Evolutionary conservation across 1,140 invertebrate genomes (phyloP).

Genomic region (Steinernema feltiae): DNA sequence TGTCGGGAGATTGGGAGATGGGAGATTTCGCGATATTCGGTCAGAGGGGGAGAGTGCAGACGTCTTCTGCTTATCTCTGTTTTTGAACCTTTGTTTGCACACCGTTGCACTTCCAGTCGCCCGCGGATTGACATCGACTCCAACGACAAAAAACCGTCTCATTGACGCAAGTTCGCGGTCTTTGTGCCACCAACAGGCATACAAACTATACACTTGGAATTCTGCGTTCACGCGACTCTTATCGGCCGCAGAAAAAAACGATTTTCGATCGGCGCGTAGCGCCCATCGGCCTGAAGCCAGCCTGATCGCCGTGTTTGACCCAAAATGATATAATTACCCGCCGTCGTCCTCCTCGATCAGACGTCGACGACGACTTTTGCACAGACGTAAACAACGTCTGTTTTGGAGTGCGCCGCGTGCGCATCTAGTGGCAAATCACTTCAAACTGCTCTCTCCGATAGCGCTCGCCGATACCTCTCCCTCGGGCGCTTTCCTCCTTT

Average conservation of each 20-base stretch:
- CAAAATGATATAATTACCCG: neutral
- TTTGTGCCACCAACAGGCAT: neutral
- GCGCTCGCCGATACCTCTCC: too few species aligned
- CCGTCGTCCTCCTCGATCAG: neutral
- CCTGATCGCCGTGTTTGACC: too few species aligned
- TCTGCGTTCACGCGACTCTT: neutral
- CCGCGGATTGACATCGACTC: neutral
- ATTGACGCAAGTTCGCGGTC: neutral
- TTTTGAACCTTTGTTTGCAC: neutral
- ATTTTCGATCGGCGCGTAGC: too few species aligned
- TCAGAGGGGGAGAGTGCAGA: neutral
- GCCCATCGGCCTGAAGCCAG: too few species aligned
- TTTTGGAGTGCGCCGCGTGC: neutral
- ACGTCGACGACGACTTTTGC: neutral
- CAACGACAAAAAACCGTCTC: neutral
- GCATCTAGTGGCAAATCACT: neutral
- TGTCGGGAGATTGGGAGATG: too few species aligned
- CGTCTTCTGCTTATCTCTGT: neutral
- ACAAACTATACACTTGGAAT: neutral
- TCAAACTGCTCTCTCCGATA: too few species aligned
- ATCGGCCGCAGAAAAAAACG: too few species aligned
- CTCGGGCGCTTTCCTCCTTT: neutral
- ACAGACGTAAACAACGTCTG: neutral
- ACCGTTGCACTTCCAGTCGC: neutral
- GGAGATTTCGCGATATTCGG: too few species aligned